Percentiles rank a stretch among this genome's conserved stretches.
phyloP scores from a whole-genome alignment of 2,888 invertebrate genomes.

The Philereme vetulata region DNA sequence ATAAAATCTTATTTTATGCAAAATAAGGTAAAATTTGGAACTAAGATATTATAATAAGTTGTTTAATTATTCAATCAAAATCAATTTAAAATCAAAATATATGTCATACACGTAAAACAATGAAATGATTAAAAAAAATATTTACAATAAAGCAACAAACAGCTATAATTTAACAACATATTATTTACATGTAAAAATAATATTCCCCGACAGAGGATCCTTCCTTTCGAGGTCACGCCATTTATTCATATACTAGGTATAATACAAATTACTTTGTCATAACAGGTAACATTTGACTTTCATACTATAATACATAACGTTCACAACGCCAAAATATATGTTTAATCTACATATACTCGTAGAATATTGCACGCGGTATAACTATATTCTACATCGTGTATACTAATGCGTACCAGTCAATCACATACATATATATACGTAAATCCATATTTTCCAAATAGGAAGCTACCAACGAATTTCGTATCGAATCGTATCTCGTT shows the following conservation, averaged over 20 bases:
- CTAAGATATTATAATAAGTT: conserved; percentile 50
- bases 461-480: conserved; percentile 72
- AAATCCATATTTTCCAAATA: conserved; percentile 67
- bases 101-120: conserved; percentile 70
- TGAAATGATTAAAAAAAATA: conserved; percentile 73
- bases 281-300: conserved; percentile 84
- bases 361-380: conserved; percentile 83
- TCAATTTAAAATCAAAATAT: conserved; percentile 59
- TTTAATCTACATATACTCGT: conserved; percentile 68
- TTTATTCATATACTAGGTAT: conserved; percentile 65
- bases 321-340: conserved; percentile 81
- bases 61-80: conserved; percentile 62
- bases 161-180: conserved; percentile 80
- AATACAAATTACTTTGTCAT: conserved; percentile 82
- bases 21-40: conserved; percentile 48
- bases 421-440: conserved; percentile 49
- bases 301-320: conserved; percentile 82
- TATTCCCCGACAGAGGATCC: conserved; percentile 59
- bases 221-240: conserved; percentile 58
- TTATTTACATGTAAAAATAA: conserved; percentile 70
- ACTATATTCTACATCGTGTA: conserved; percentile 72
- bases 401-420: conserved; percentile 65
- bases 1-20: conserved; percentile 37
- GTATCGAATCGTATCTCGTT: conserved; percentile 62
- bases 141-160: conserved; percentile 82